Percentiles rank a stretch among this genome's conserved stretches.
Conservation (phyloP, 1,140 invertebrate genomes). For the Drosophila azteca region DNA sequence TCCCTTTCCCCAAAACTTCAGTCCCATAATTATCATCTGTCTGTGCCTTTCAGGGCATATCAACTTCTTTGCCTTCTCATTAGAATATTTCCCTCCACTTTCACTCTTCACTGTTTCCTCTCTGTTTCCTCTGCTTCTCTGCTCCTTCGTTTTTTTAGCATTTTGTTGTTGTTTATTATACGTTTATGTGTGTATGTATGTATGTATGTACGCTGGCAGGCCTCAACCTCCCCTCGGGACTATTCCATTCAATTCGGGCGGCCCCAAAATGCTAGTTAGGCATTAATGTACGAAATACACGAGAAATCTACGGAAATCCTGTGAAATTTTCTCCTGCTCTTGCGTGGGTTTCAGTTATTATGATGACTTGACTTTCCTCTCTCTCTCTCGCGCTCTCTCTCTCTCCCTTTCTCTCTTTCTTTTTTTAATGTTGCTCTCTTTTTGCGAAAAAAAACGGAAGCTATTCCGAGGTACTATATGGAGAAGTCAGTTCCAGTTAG, state of each 20-base stretch:
- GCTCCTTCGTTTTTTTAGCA: conserved; percentile 26
- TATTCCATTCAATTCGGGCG: conserved; percentile 36
- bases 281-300: conserved; percentile 69
- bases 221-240: conserved; percentile 13
- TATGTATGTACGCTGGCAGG: conserved; percentile 1
- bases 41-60: conserved; percentile 40
- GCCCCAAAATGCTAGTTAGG: conserved; percentile 56
- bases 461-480: conserved; percentile 16
- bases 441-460: conserved; percentile 29
- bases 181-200: neutral
- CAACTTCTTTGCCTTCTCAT: conserved; percentile 13
- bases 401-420: neutral
- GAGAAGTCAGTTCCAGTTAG: conserved; percentile 20
- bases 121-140: conserved; percentile 30
- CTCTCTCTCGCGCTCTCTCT: conserved; percentile 5
- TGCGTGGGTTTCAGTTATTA: conserved; percentile 57
- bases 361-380: conserved; percentile 39
- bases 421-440: neutral
- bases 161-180: conserved; percentile 61
- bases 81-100: no score
- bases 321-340: conserved; percentile 50
- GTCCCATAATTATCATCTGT: conserved; percentile 32
- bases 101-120: neutral
- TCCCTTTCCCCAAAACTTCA: no score
- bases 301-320: conserved; percentile 73